Evolutionary conservation across 2,888 invertebrate species (phyloP).

Genomic region (Dasypogon diadema): DNA sequence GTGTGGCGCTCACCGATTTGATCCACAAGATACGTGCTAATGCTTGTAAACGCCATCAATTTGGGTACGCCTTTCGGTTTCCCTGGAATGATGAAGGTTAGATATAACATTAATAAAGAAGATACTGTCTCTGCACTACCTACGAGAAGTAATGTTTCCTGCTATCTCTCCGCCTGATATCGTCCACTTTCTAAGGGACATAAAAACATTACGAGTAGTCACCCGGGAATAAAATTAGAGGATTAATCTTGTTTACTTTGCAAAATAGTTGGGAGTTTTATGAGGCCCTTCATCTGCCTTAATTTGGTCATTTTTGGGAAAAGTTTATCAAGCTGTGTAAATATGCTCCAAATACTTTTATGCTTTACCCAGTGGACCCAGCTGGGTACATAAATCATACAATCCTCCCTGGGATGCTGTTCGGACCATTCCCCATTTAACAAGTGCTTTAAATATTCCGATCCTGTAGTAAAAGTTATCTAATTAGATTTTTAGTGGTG

Average conservation of each 20-base stretch:
- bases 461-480: too few relatives aligned
- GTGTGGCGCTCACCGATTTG: constrained; percentile 47
- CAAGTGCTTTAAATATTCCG: background rate
- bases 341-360: constrained; percentile 38
- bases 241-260: constrained; percentile 29
- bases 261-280: constrained; percentile 1
- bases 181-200: constrained; percentile 25
- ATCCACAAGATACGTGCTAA: constrained; percentile 55
- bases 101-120: constrained; percentile 15
- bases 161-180: background rate
- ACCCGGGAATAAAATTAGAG: constrained; percentile 46
- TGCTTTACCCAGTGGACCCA: background rate
- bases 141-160: background rate
- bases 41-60: constrained; percentile 55
- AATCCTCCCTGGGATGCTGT: constrained; percentile 9
- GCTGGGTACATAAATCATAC: background rate
- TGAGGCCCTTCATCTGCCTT: background rate
- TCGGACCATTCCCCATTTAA: background rate
- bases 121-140: constrained; percentile 15
- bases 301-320: background rate
- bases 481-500: too few relatives aligned
- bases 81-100: constrained; percentile 34
- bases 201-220: constrained; percentile 36
- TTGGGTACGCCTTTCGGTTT: constrained; percentile 43
- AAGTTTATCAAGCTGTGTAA: constrained; percentile 23